Evolutionary conservation across 2,797 vertebrate genomes (phyloP), one percentile per base, ranked within the genome.

Genomic region (Molossus alvarezi): DNA sequence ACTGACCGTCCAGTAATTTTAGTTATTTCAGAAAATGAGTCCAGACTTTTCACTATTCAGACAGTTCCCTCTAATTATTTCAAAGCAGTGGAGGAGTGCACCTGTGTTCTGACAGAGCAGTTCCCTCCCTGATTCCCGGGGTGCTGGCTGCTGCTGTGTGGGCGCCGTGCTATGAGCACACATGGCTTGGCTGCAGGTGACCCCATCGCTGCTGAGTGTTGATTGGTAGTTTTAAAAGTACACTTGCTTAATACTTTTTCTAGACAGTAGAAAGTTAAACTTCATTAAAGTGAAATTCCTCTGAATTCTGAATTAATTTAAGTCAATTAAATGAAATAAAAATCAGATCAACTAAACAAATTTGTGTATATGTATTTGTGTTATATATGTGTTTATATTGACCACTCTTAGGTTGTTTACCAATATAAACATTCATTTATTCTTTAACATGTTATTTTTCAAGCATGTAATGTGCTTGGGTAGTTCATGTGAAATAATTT

Each of bases 251-350:
- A 13, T 58, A 57, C 27, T 53, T n/a, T 88, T 67, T 55, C 6
- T 83, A 64, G 60, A 62, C 5, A 15, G 25, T 15, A 4, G n/a
- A 17, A 55, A 62, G 27, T 48, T 57, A 41, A 83, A 27, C 23
- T 82, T 86, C 29, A 57, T 90, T 79, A 55, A 89, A 48, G 80
- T 73, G 14, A 58, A 29, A 41, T 93, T 81, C 15, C 33, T 85
- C 88, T 81, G 27, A 77, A 80, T 94, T 95, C 48, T 71, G 53
- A 89, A 13, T 81, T 91, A 73, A 81, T 62, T 81, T 91, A 73
- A 81, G 67, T 81, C 55, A 48, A 0, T 86, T 69, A 64, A 92
- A 65, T 57, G 51, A 76, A 79, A 37, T 94, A 71, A 76, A 87
- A 82, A 64, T 53, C 13, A 85, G 3, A 2, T 92, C 72, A 60